Base-by-base conservation (phyloP, 1,140 invertebrate genomes). In the Cydia strobilella region DNA sequence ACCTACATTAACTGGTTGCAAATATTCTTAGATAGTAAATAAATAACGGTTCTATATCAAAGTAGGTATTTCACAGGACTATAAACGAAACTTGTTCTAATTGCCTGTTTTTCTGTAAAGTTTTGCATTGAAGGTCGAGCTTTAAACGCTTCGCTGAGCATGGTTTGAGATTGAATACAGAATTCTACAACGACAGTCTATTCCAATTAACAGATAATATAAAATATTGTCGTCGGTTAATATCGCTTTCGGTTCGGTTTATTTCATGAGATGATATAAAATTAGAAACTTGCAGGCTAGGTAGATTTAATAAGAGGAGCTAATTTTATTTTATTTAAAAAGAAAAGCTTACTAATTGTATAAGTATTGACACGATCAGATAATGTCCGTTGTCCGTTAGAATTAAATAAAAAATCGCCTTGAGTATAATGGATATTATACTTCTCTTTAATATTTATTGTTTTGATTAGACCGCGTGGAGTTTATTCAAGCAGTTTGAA, bases 401-500 rank as follows among this genome's bases (percentile, higher is more conserved):
- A 3, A 48, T 4, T 15, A n/a, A 18, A 54, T 18, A 7, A 2
- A 51, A 51, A 18, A 51, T 7, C 13, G 1, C 51, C 1, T 13
- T 25, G 25, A 23, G 10, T 35, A 66, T 27, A 7, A n/a, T 69
- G 65, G 13, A 4, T 20, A 69, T 31, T 20, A 69, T 31, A 39
- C n/a, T 39, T 69, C 31, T 39, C 31, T 10, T 69, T 15, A 65
- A 35, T 66, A 69, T 69, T 69, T 39, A 18, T 35, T 69, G 65
- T 69, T 69, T 35, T 69, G 31, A 35, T 69, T 35, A 69, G 65
- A 18, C 65, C 15, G 63, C 25, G 63, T 31, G 42, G 3, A 72
- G 71, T 72, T 54, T 48, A 51, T 72, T 48, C 25, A 72, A 18
- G 48, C 20, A 25, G 23, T 72, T 48, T 71, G 12, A 71, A 42